Base-by-base conservation (phyloP, 2,113 vertebrate genomes). In the Pygoscelis adeliae region DNA sequence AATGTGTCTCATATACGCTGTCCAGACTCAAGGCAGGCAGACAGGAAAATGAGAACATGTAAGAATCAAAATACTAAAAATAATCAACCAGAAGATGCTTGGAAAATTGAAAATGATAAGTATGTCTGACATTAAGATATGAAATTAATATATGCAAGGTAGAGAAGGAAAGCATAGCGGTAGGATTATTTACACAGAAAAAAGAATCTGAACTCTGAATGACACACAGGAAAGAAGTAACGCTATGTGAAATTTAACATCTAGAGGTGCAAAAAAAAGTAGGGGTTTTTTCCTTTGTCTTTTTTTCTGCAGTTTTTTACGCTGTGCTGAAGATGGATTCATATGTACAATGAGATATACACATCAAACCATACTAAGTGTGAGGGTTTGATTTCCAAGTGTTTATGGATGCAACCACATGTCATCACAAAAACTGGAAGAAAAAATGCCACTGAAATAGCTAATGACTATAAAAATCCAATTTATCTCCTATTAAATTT, bases 251-350 rank as follows among this genome's bases (percentile, higher is more conserved):
- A 80, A 91, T 36, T 40, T 30, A 34, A n/a, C 19, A 89, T n/a
- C 21, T 58, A 73, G 42, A 69, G 4, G 9, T 40, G 8, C 3
- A 50, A 81, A 91, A 88, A 88, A 23, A 47, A 49, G 23, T 11
- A 5, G 4, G 5, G 0, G 2, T 14, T 44, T 61, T 52, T 46
- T 4, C 2, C 12, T 78, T 63, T 62, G 19, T 38, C 15, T 63
- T 78, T 53, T 40, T 76, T 62, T 14, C 58, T 83, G 36, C 20
- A 36, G 6, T 18, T 66, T 84, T 38, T 73, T 23, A 30, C 12
- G 6, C 30, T n/a, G 42, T 42, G 65, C 38, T 73, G 40, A 44
- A 49, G 55, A 30, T 5, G 40, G 23, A 77, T 70, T 27, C 11
- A 10, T 7, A 15, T 1, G 8, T 20, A 30, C 38, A 58, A 40